Evolutionary conservation across 2,113 vertebrate species (phyloP), one percentile per base, ranked within the genome.

Genomic region (Edolisoma coerulescens): DNA sequence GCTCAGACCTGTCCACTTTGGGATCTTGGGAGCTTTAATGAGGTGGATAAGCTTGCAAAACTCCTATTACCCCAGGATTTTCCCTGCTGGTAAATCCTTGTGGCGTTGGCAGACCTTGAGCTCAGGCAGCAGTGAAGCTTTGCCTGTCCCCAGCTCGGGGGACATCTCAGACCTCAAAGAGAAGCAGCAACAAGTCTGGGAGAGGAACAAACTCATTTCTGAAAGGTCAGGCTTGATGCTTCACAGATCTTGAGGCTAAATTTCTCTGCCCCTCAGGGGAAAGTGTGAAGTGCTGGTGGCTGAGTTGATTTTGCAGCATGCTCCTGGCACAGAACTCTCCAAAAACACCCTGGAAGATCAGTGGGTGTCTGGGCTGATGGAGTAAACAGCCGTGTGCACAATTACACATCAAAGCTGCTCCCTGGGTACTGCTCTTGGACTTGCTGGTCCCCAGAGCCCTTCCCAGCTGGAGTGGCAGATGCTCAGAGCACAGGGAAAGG

Each of bases 191-290:
- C 22, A 4, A 52, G 82, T 13, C 60, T 50, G 70, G 59, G 47
- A 85, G 57, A 68, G 37, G 9, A 56, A 32, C 22, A 18, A 2
- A 0, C 9, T 45, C 28, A 0, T 49, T 67, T 67, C 81, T 42
- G 24, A 96, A 96, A 97, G 97, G 97, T 97, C 97, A 96, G 89
- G 77, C 93, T 86, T n/a, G 90, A 30, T 90, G 77, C 95, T 91
- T 94, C 90, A 27, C 90, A 52, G 79, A 39, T 83, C 92, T 88
- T 12, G 37, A 75, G 93, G 96, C 80, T 63, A n/a, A 96, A 91
- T 95, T 73, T 57, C 96, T 88, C 50, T 78, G 61, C 76, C 41
- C 5, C 76, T 73, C 83, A 2, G 39, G 88, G 93, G 78, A 87
- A 35, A 28, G 75, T 2, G 83, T 30, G 65, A 57, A 65, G 61